Base-by-base conservation (phyloP, 2,113 vertebrate species). In the Prionailurus bengalensis region DNA sequence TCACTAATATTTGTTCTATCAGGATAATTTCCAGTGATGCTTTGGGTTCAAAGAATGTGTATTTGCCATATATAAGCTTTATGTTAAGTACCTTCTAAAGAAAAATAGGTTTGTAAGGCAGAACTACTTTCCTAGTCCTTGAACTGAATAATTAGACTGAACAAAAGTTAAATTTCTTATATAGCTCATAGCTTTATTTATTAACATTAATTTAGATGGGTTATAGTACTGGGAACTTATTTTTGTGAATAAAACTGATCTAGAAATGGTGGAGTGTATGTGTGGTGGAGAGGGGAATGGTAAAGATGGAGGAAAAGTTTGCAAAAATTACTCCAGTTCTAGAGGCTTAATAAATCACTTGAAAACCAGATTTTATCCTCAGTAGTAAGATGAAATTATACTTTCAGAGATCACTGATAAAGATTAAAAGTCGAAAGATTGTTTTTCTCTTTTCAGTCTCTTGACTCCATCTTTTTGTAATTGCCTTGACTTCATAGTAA, bases 61-160 rank as follows among this genome's bases (percentile, higher is more conserved):
- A 1, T 94, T 89, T 92, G 27, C 31, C 14, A 70, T 36, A 58
- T 29, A 7, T 70, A 55, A 45, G 23, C 31, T n/a, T 74, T 87
- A 31, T 68, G 51, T 48, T 63, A 85, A 65, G 16, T 81, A 63
- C 19, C n/a, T 94, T 89, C 21, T 78, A 16, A 83, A 78, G 27
- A 42, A 27, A 15, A 65, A 66, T 12, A 53, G 13, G 23, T 65
- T 80, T 61, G 1, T 70, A 79, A 73, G 11, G 66, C 39, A 95
- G 53, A 91, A 45, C 2, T 51, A 36, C 19, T 80, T 88, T 97
- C 23, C 66, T 81, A 63, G 31, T 89, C 61, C 31, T 15, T 81
- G 27, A 96, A 94, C 51, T 86, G 68, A 95, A 61, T 42, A 42
- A 15, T 58, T 68, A 51, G 11, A 25, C 4, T 79, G 61, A 91